Conservation (phyloP, 2,797 vertebrate species). For the Spondyliosoma cantharus region DNA sequence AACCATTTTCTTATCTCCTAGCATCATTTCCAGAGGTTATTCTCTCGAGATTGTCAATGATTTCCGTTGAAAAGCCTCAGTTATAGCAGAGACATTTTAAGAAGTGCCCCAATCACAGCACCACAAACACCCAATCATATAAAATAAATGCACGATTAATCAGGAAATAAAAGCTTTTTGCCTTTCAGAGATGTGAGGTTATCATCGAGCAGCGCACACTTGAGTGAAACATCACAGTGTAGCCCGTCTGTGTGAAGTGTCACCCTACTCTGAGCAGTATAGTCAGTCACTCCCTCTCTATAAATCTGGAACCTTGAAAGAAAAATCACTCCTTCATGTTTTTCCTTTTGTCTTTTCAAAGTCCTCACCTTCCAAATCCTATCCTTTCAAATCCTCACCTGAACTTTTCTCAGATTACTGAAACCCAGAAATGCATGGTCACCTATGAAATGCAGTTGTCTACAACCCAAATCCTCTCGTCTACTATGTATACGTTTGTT, state of each 20-base stretch:
- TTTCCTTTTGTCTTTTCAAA: conserved; percentile 65
- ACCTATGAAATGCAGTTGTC: conserved; percentile 96
- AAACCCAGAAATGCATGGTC: conserved; percentile 73
- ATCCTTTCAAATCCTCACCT: conserved; percentile 66
- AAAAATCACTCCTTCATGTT: conserved; percentile 66
- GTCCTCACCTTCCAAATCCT: conserved; percentile 71
- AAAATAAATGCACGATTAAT: background rate
- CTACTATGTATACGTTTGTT: conserved; percentile 81
- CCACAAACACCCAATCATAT: background rate
- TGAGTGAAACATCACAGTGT: conserved; percentile 56
- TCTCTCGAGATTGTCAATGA: background rate
- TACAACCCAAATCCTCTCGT: conserved; percentile 78
- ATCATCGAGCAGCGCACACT: conserved; percentile 1
- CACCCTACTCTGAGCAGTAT: conserved; percentile 73
- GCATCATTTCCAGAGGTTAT: background rate
- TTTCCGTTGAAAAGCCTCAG: background rate
- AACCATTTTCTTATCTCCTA: conserved; percentile 13
- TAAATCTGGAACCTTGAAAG: conserved; percentile 69
- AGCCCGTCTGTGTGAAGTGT: conserved; percentile 74
- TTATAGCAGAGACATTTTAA: background rate
- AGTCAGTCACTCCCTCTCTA: conserved; percentile 77
- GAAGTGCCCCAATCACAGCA: background rate
- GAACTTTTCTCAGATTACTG: conserved; percentile 48
- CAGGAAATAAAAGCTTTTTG: background rate
- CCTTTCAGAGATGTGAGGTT: conserved; percentile 10